Evolutionary conservation across 1,140 invertebrate genomes (phyloP).

Genomic region (Agrypnia vestita): DNA sequence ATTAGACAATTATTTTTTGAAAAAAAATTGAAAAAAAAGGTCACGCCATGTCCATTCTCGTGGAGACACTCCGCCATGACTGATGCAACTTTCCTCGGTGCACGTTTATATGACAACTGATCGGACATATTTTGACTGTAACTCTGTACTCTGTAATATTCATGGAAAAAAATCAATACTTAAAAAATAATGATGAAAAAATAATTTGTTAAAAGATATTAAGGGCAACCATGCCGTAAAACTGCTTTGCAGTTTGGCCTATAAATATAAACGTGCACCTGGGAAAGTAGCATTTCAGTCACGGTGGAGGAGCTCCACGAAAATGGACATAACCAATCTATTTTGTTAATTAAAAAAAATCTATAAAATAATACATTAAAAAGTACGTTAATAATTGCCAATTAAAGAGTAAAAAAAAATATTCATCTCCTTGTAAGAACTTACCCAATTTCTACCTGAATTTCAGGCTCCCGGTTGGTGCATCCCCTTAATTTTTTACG

Average conservation of each 20-base stretch:
- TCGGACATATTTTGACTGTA: not conserved
- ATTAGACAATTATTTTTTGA: no score
- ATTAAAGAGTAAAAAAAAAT: not conserved
- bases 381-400: not conserved
- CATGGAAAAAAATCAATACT: not conserved
- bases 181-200: not conserved
- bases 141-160: not conserved
- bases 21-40: no score
- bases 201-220: no score
- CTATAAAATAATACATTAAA: constrained; percentile 4
- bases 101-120: no score
- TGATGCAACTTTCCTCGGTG: no score
- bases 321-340: no score
- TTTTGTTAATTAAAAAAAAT: no score
- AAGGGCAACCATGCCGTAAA: no score
- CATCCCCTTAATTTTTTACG: not conserved
- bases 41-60: no score
- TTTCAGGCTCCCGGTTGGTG: not conserved
- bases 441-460: not conserved
- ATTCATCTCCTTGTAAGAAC: not conserved
- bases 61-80: no score
- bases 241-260: not conserved
- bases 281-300: not conserved
- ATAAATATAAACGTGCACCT: not conserved
- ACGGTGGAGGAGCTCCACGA: no score